Conservation (phyloP, 1,140 invertebrate species). For the Prorops nasuta region DNA sequence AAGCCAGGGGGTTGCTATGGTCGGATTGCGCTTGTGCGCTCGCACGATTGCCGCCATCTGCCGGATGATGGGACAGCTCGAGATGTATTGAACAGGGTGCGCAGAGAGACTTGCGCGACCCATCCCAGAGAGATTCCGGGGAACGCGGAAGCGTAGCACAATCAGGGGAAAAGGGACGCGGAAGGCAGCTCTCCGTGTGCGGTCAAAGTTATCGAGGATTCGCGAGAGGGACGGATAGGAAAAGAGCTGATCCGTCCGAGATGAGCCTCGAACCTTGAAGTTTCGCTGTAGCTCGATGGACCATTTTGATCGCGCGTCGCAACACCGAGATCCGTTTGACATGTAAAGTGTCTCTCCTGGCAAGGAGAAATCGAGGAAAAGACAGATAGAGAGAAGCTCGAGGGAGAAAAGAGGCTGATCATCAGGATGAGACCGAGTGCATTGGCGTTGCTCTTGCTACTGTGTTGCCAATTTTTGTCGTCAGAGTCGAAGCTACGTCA, state of each 20-base stretch:
- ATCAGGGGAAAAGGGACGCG: constrained; percentile 42
- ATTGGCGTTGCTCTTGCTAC: constrained; percentile 32
- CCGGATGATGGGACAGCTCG: constrained; percentile 49
- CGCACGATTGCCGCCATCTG: constrained; percentile 45
- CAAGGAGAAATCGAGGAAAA: constrained; percentile 18
- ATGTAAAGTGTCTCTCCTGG: neutral
- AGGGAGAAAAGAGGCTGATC: neutral
- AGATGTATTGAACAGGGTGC: constrained; percentile 58
- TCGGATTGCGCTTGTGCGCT: constrained; percentile 1
- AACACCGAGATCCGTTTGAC: neutral
- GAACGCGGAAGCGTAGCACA: constrained; percentile 50
- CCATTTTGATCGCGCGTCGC: neutral
- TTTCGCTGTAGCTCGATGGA: no score
- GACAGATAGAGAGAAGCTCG: constrained; percentile 1
- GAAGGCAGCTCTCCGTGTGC: no score
- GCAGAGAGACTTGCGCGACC: constrained; percentile 53
- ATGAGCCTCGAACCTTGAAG: no score
- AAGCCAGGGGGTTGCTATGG: neutral
- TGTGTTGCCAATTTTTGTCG: constrained; percentile 31
- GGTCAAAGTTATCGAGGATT: no score
- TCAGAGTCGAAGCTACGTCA: constrained; percentile 46
- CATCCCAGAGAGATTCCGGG: constrained; percentile 47
- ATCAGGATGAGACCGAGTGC: constrained; percentile 41
- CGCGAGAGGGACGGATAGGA: no score
- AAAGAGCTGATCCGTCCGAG: no score